Percentiles rank a stretch among this genome's conserved stretches.
phyloP scores from a whole-genome alignment of 2,797 vertebrate genomes.

The Sebastes oblongus region DNA sequence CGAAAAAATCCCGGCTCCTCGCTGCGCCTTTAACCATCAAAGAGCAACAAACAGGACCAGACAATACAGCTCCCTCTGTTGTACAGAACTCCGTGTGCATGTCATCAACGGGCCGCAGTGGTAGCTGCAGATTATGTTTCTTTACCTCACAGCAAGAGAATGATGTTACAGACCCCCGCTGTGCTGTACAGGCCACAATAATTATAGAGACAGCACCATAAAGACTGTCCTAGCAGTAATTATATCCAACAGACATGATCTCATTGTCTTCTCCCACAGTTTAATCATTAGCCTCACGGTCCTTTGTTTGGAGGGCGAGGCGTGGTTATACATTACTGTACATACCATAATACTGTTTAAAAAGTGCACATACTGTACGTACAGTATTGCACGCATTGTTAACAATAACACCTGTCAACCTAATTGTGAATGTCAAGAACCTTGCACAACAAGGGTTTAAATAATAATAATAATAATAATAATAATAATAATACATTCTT shows the following conservation, averaged over 20 bases:
- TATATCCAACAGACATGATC: conserved; percentile 72
- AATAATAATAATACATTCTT: background rate
- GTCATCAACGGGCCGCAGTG: conserved; percentile 31
- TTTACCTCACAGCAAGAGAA: conserved; percentile 58
- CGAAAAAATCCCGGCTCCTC: background rate
- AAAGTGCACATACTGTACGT: background rate
- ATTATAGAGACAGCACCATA: conserved; percentile 55
- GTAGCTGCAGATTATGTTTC: conserved; percentile 47
- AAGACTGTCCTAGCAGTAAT: conserved; percentile 69
- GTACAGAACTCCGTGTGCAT: conserved; percentile 8
- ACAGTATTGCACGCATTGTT: background rate
- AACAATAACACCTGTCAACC: background rate
- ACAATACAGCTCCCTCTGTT: conserved; percentile 19
- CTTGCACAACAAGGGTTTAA: background rate
- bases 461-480: background rate
- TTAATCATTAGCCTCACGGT: conserved; percentile 31
- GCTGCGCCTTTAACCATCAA: conserved; percentile 22
- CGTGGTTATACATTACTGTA: background rate
- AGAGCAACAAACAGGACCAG: conserved; percentile 17
- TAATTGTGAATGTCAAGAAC: background rate
- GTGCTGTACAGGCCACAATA: conserved; percentile 50
- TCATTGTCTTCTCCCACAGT: conserved; percentile 61
- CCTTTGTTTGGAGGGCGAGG: conserved; percentile 28
- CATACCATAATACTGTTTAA: background rate
- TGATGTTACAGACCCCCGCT: conserved; percentile 62